Percentiles rank a stretch among this genome's conserved stretches.
phyloP scores from a whole-genome alignment of 2,113 vertebrate species.

The Lonchura striata region DNA sequence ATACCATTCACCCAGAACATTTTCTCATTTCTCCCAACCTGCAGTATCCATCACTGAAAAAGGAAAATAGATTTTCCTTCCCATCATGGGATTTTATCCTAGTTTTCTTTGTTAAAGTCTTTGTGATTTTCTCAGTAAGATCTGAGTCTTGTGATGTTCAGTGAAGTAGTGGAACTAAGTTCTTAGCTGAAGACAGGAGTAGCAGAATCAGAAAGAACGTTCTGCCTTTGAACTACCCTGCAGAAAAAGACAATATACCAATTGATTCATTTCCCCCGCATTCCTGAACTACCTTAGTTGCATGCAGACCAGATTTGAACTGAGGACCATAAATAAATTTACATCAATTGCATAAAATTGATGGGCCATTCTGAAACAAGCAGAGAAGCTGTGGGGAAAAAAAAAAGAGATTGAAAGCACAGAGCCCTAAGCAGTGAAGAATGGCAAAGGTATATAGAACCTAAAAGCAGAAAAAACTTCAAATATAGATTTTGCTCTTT shows the following conservation, averaged over 20 bases:
- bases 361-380: not conserved
- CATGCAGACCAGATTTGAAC: not conserved
- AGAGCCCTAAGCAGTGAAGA: not conserved
- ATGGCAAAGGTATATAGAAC: not conserved
- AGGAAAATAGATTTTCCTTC: not conserved
- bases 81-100: not conserved
- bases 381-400: no score
- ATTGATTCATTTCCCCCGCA: not conserved
- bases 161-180: not conserved
- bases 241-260: not conserved
- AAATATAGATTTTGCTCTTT: not conserved
- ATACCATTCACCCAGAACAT: not conserved
- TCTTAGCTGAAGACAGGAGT: not conserved
- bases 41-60: not conserved
- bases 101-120: not conserved
- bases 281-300: not conserved
- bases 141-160: not conserved
- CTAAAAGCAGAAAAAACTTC: not conserved
- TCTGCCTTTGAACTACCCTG: not conserved
- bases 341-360: not conserved
- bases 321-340: not conserved
- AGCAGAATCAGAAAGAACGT: not conserved
- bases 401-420: not conserved
- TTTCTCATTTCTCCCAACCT: not conserved
- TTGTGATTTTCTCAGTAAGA: not conserved